phyloP scores from a whole-genome alignment of 2,113 vertebrate genomes.

The Bathybates hornii region DNA sequence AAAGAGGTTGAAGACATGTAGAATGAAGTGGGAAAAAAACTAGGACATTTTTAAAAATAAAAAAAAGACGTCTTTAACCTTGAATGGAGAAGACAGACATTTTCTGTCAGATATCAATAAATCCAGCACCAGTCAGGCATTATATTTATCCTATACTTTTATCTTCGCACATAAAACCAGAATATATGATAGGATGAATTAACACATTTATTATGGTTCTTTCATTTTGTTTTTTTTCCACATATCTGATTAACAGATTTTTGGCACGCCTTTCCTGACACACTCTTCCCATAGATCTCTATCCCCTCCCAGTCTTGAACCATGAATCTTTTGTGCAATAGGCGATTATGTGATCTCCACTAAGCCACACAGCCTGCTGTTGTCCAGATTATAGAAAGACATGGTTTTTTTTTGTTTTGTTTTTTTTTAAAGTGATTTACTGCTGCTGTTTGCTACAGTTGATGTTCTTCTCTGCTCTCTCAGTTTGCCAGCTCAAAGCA shows the following conservation, averaged over 20 bases:
- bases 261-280: not conserved
- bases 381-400: not conserved
- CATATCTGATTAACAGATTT: not conserved
- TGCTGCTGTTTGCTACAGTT: not conserved
- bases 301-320: not conserved
- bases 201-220: not conserved
- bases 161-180: not conserved
- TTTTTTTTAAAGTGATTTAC: not conserved
- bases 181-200: not conserved
- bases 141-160: not conserved
- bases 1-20: not conserved
- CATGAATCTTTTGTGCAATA: not conserved
- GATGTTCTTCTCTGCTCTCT: not conserved
- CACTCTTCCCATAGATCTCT: not conserved
- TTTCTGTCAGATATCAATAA: not conserved
- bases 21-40: not conserved
- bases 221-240: not conserved
- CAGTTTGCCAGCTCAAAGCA: not conserved
- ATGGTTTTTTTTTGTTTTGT: accelerated
- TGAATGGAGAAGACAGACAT: not conserved
- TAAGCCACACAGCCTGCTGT: not conserved
- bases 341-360: not conserved
- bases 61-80: accelerated
- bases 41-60: not conserved
- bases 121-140: not conserved